A percentile compares a stretch with the other conserved stretches of the same genome.
These are phyloP conservation scores for Deladenus siricidicola DNA, from an alignment of 2,888 invertebrate species.

Conservation along the genomic window DNA sequence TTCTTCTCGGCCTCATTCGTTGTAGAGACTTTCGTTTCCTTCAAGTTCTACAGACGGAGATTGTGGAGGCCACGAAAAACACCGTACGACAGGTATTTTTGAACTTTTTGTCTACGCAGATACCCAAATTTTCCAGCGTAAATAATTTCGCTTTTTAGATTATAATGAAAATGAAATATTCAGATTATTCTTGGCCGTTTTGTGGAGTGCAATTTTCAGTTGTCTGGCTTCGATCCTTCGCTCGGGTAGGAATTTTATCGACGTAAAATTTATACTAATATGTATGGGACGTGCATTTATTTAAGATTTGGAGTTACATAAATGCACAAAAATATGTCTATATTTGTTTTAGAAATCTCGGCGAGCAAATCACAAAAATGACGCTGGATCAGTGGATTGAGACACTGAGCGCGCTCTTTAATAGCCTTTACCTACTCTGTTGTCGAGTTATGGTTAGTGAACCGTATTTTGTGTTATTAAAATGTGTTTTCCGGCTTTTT, in stretches of 20 bases:
- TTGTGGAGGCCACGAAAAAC: conserved; percentile 57
- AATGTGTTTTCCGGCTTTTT: not conserved
- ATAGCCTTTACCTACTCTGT: conserved; percentile 65
- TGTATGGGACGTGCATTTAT: no score
- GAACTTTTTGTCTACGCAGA: not conserved
- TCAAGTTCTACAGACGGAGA: conserved; percentile 67
- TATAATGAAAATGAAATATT: no score
- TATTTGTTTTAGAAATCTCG: conserved; percentile 54
- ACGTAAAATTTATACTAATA: not conserved
- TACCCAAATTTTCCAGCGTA: no score
- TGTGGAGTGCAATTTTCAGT: conserved; percentile 36
- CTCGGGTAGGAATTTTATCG: conserved; percentile 1
- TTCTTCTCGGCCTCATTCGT: conserved; percentile 62
- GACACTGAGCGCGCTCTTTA: conserved; percentile 64
- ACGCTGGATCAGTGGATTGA: conserved; percentile 66
- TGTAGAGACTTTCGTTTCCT: conserved; percentile 80
- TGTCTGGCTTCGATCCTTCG: conserved; percentile 41
- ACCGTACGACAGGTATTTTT: conserved; percentile 40
- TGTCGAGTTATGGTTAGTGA: conserved; percentile 65
- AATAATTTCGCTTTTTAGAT: no score
- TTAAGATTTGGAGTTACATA: no score
- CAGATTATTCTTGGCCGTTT: conserved; percentile 34
- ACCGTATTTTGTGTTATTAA: not conserved
- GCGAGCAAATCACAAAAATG: conserved; percentile 63
- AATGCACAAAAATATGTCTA: no score